Conservation (phyloP, 2,113 vertebrate genomes). For the Bombycilla garrulus region DNA sequence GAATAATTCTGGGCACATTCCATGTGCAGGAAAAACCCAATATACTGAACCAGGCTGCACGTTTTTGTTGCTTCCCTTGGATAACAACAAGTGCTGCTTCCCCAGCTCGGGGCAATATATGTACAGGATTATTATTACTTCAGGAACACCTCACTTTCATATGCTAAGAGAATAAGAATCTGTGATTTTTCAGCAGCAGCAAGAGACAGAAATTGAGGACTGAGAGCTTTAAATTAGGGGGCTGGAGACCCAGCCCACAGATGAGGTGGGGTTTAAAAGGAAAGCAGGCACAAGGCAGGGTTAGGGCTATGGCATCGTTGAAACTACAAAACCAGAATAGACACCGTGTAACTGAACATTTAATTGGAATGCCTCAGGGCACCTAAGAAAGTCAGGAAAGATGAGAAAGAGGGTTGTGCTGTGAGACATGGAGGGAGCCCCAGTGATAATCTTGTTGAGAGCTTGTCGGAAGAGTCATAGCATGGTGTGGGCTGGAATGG, state of each 20-base stretch:
- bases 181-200: neutral
- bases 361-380: too few species aligned
- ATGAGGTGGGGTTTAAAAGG: neutral
- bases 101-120: neutral
- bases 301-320: neutral
- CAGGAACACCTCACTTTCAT: neutral
- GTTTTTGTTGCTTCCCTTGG: neutral
- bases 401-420: neutral
- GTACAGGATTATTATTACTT: neutral
- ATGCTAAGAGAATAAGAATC: neutral
- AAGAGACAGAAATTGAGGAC: neutral
- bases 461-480: neutral
- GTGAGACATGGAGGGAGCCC: rapidly evolving
- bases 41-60: neutral
- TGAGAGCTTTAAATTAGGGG: neutral
- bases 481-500: neutral
- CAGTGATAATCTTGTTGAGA: neutral
- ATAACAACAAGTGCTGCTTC: neutral
- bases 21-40: rapidly evolving
- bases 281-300: neutral
- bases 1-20: neutral
- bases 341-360: rapidly evolving
- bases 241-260: neutral
- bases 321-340: neutral
- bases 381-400: neutral